Conservation (phyloP, 1,140 invertebrate genomes). For the Drosophila navojoa region DNA sequence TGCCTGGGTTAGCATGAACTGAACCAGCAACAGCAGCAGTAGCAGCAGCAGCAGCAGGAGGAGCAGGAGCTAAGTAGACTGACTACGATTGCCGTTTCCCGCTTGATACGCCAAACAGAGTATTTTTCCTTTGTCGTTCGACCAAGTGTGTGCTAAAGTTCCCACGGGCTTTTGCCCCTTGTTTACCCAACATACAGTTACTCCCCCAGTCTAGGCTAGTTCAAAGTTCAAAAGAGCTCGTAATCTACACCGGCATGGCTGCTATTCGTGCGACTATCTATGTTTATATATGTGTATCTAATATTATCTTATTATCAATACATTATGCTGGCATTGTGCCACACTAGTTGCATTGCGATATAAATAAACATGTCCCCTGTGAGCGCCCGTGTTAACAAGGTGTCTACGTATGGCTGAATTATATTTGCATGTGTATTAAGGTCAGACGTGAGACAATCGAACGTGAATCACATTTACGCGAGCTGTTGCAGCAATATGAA, state of each 20-base stretch:
- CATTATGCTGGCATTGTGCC: slow-evolving; percentile 16
- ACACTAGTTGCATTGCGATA: slow-evolving; percentile 36
- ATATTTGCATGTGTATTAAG: slow-evolving; percentile 29
- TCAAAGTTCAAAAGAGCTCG: slow-evolving; percentile 42
- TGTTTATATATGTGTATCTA: slow-evolving; percentile 13
- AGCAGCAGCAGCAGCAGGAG: not conserved
- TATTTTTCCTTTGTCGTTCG: slow-evolving; percentile 14
- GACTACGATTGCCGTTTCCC: slow-evolving; percentile 62
- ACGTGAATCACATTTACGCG: not conserved
- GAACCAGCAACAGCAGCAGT: not conserved
- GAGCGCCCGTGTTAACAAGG: not conserved
- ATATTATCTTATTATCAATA: slow-evolving; percentile 48
- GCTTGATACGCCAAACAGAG: slow-evolving; percentile 51
- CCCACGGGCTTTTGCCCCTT: slow-evolving; percentile 55
- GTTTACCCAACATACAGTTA: slow-evolving; percentile 42
- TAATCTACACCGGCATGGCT: not conserved
- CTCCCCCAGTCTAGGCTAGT: too few species aligned
- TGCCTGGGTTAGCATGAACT: slow-evolving; percentile 16
- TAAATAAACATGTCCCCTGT: slow-evolving; percentile 22
- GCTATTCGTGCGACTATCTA: not conserved
- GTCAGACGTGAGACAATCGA: slow-evolving; percentile 1
- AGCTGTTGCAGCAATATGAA: not conserved
- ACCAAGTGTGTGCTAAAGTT: slow-evolving; percentile 37
- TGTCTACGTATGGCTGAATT: slow-evolving; percentile 7
- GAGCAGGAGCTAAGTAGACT: not conserved